These are phyloP conservation scores for Keiferia lycopersicella DNA, from an alignment of 2,888 invertebrate genomes.

Conservation along the genomic window DNA sequence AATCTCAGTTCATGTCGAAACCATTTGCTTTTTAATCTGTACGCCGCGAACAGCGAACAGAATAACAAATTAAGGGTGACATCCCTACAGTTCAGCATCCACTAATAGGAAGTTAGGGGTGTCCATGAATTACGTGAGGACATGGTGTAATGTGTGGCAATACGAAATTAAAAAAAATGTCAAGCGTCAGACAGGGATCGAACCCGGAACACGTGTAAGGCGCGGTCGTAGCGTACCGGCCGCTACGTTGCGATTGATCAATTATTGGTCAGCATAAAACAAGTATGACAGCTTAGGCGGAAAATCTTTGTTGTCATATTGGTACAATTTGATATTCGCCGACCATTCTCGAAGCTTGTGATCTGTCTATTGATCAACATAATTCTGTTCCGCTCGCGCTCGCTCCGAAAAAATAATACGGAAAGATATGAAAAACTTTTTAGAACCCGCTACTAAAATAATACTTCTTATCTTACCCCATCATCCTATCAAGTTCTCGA, in stretches of 20 bases:
- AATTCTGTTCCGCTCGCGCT: background rate
- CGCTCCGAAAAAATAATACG: too few relatives aligned
- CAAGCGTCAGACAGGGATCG: too few relatives aligned
- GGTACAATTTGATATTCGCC: too few relatives aligned
- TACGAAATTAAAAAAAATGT: too few relatives aligned
- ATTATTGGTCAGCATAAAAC: background rate
- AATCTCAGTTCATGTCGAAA: slow-evolving; percentile 24
- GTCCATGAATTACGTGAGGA: background rate
- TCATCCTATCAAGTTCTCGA: background rate
- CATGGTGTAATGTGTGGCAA: background rate
- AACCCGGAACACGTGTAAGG: too few relatives aligned
- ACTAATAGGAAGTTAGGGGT: background rate
- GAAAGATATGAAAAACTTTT: background rate
- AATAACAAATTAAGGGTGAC: slow-evolving; percentile 39
- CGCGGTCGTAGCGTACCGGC: too few relatives aligned
- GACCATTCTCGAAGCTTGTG: too few relatives aligned
- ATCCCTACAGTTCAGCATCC: slow-evolving; percentile 28
- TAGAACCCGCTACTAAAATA: background rate
- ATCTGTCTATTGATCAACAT: too few relatives aligned
- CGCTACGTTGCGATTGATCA: background rate
- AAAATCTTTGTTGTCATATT: too few relatives aligned
- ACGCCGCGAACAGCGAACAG: slow-evolving; percentile 18
- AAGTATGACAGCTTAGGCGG: too few relatives aligned
- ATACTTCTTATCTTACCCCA: background rate
- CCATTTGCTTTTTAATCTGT: slow-evolving; percentile 29